Base-by-base conservation (phyloP, 2,113 vertebrate genomes). In the Lates calcarifer region DNA sequence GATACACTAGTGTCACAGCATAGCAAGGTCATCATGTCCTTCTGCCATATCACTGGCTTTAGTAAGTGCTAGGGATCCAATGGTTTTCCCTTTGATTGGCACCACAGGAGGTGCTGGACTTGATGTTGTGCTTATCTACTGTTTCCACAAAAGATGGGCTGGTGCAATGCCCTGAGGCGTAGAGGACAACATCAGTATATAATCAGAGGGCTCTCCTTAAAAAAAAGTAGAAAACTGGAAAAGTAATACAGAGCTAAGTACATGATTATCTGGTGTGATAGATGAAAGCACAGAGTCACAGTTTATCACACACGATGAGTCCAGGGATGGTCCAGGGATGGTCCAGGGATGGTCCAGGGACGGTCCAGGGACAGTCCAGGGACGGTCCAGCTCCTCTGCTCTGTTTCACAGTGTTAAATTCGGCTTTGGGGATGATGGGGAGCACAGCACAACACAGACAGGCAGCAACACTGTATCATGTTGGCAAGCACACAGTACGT, bases 21-120 rank as follows among this genome's bases (percentile, higher is more conserved):
- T 20, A 62, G 73, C 74, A 87, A 91, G 87, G 91, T 90, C 89
- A 85, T 26, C n/a, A 0, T 60, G 71, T 84, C 81, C 81, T 82
- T 72, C 63, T 61, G 29, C 75, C 49, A 1, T 45, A 70, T 62
- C 68, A 15, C 57, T 17, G 75, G 71, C 84, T 70, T 63, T 2
- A 26, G 49, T 53, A 66, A 74, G 49, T 55, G 81, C 68, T 3
- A 43, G 28, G 84, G 82, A 84, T 85, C 81, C 35, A 6, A 37
- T 35, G 37, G 66, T n/a, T 77, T 71, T 17, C 37, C 37, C 84
- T 86, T 81, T 86, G 77, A 88, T 74, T 77, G 85, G 55, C 80
- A 81, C 37, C 65, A 47, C 79, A 26, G 75, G 82, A 84, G 60
- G 41, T 1, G 37, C 24, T 15, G 67, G 37, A 67, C 72, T 68